Evolutionary conservation across 2,888 invertebrate genomes (phyloP).

Genomic region (Rhorus exstirpatorius): DNA sequence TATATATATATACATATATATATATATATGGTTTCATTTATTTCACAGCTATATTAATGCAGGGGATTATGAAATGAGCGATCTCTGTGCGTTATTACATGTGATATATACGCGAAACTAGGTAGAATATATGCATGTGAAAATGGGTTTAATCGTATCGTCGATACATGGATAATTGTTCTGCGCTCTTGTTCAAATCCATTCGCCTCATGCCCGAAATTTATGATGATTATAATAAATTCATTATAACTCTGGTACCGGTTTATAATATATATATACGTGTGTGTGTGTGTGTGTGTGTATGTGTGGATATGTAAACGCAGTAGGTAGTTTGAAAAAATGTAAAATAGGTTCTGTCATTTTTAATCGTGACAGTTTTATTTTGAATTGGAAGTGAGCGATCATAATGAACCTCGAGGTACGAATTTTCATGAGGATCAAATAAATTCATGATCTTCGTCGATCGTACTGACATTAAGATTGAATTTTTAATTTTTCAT

Average conservation of each 20-base stretch:
- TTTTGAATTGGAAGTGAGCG: background rate
- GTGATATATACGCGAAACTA: slow-evolving; percentile 7
- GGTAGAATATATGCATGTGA: slow-evolving; percentile 4
- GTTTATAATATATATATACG: no score
- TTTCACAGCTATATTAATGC: slow-evolving; percentile 34
- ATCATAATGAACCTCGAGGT: background rate
- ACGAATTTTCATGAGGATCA: background rate
- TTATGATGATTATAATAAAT: background rate
- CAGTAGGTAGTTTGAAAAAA: background rate
- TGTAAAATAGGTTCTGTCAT: background rate
- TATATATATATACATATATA: no score
- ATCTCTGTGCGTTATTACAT: slow-evolving; percentile 15
- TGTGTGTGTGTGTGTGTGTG: no score
- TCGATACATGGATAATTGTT: background rate
- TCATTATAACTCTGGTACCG: background rate
- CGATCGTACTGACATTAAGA: no score
- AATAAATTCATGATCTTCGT: no score
- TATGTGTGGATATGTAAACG: no score
- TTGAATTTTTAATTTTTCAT: no score
- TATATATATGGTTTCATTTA: slow-evolving; percentile 51
- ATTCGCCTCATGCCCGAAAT: background rate
- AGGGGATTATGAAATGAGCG: slow-evolving; percentile 25
- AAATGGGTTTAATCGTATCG: slow-evolving; percentile 5
- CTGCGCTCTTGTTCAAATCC: background rate
- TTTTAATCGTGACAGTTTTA: background rate